Base-by-base conservation (phyloP, 2,888 invertebrate genomes). In the Calameuta filiformis region DNA sequence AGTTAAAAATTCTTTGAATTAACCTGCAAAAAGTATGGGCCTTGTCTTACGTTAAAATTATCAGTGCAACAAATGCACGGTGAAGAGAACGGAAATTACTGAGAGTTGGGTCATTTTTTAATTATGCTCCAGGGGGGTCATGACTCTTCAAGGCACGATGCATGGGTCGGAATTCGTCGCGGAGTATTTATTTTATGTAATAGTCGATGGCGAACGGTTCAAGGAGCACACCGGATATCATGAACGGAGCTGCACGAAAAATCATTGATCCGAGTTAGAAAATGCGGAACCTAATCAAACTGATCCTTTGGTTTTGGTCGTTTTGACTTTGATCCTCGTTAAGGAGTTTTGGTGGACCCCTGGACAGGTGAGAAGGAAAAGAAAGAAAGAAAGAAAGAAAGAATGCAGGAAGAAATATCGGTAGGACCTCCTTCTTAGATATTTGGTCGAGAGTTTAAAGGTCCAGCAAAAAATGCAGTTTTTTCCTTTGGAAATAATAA, bases 231-330 rank as follows among this genome's bases (percentile, higher is more conserved):
- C 71, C 71, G 71, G 71, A 33, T 31, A 23, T 71, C 71, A 37
- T 12, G 71, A 71, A 11, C 4, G 12, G 2, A 31, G 34, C 71
- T 34, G 30, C 69, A 71, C 71, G 71, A 71, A 71, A 71, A 71
- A 71, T 71, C 71, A 71, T 71, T 71, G 71, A 71, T 71, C 71
- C 71, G 31, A n/a, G 12, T 12, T 31, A 71, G 12, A 71, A 34
- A 71, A 11, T 71, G 31, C 71, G 71, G 71, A 71, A 71, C 71
- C 71, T 71, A 23, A 56, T 56, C 23, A 56, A 56, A 56, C 56
- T 23, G 23, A 23, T 9, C 56, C 15, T 56, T 56, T 23, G 56
- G 9, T 56, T 56, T 56, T 56, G 56, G 23, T 56, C 23, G 9
- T 56, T 2, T 56, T 56, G 56, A 23, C 23, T 56, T 9, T 56